phyloP scores from a whole-genome alignment of 2,113 vertebrate species.

The Larimichthys crocea region DNA sequence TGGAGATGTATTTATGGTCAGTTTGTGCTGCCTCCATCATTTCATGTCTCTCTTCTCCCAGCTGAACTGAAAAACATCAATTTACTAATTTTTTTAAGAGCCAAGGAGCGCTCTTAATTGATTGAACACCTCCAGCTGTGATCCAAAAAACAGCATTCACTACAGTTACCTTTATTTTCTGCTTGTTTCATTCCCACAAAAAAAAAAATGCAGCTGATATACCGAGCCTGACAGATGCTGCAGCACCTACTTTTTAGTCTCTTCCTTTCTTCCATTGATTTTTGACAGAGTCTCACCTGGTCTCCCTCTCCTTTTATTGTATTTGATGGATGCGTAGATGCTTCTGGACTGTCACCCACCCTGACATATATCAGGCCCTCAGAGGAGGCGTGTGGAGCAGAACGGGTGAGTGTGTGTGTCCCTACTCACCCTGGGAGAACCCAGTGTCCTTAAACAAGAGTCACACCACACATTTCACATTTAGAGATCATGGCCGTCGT shows the following conservation, averaged over 20 bases:
- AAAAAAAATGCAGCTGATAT: slow-evolving; percentile 16
- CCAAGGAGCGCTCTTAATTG: neutral
- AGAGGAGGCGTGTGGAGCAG: neutral
- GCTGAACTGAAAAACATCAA: slow-evolving; percentile 21
- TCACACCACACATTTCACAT: neutral
- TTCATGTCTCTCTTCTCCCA: slow-evolving; percentile 7
- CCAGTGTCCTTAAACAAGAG: neutral
- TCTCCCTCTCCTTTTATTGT: neutral
- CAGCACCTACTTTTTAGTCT: neutral
- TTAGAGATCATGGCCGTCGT: neutral
- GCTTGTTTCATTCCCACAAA: neutral
- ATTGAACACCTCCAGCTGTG: neutral
- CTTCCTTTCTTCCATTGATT: neutral
- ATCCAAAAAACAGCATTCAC: neutral
- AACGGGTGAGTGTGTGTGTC: neutral
- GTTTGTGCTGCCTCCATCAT: slow-evolving; percentile 14
- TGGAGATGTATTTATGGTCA: slow-evolving; percentile 28
- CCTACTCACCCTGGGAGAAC: neutral
- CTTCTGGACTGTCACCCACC: slow-evolving; percentile 32
- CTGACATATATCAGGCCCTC: slow-evolving; percentile 27
- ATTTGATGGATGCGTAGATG: slow-evolving; percentile 45
- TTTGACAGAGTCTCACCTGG: slow-evolving; percentile 15
- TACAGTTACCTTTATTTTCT: slow-evolving; percentile 1
- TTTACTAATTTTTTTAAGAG: slow-evolving; percentile 15
- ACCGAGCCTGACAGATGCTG: slow-evolving; percentile 29